phyloP scores from a whole-genome alignment of 2,888 invertebrate species.

The Leistus spinibarbis region DNA sequence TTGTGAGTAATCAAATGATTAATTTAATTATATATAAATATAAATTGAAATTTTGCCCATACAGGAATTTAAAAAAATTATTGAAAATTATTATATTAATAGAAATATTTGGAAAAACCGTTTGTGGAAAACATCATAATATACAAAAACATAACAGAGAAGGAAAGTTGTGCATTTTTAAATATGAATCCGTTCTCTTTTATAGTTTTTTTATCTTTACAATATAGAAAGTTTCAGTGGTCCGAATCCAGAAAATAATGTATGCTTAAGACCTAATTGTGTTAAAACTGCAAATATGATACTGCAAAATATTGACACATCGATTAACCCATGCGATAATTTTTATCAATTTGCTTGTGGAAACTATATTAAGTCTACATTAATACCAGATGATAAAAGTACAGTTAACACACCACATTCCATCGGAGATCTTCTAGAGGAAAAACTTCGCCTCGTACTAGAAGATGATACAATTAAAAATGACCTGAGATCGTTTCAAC shows the following conservation, averaged over 20 bases:
- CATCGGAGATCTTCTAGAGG: conserved; percentile 70
- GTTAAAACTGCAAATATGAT: conserved; percentile 74
- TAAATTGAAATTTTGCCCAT: background rate
- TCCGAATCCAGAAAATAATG: conserved; percentile 13
- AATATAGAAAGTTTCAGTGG: background rate
- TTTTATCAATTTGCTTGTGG: conserved; percentile 77
- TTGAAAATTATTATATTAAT: background rate
- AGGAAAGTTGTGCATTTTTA: background rate
- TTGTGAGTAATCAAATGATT: background rate
- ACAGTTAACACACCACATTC: conserved; percentile 71
- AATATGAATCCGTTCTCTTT: background rate
- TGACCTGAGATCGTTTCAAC: conserved; percentile 69
- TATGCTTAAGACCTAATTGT: conserved; percentile 66
- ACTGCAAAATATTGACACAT: conserved; percentile 67
- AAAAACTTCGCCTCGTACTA: conserved; percentile 68
- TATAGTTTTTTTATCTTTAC: background rate
- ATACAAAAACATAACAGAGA: background rate
- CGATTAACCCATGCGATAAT: conserved; percentile 73
- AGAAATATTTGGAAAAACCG: background rate
- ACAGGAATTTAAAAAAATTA: background rate
- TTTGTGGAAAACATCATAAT: background rate
- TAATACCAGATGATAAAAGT: conserved; percentile 76
- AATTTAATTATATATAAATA: background rate
- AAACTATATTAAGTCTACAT: conserved; percentile 66
- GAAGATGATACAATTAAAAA: conserved; percentile 62